A percentile compares a stretch with the other conserved stretches of the same genome.
Conservation (phyloP, 2,888 invertebrate genomes). For the Sthenelais limicola region DNA sequence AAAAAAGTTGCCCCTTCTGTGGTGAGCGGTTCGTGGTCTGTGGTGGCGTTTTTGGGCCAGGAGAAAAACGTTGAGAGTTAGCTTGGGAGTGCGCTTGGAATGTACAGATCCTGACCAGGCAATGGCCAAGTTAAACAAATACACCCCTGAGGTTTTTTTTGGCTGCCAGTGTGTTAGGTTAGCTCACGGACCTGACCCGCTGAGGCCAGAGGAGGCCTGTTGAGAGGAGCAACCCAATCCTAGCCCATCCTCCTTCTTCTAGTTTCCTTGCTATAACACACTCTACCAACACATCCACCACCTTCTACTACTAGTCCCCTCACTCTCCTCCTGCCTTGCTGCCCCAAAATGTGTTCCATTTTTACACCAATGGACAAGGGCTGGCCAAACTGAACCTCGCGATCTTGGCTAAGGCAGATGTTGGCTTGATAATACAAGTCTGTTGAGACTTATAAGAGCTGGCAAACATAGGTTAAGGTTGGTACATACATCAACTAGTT, state of each 20-base stretch:
- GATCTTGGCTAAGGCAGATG: too few relatives aligned
- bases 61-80: conserved; percentile 11
- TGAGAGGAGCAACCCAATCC: too few relatives aligned
- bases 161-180: conserved; percentile 29
- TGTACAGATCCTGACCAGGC: conserved; percentile 38
- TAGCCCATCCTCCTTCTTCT: neutral
- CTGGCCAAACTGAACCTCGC: conserved; percentile 30
- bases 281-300: neutral
- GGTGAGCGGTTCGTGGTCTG: conserved; percentile 22
- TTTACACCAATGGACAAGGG: conserved; percentile 10
- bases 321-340: neutral
- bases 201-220: conserved; percentile 11
- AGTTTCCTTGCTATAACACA: conserved; percentile 1
- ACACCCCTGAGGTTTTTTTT: conserved; percentile 25
- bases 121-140: conserved; percentile 38
- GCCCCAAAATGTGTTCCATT: conserved; percentile 36
- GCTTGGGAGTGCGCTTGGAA: conserved; percentile 30
- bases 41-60: conserved; percentile 36
- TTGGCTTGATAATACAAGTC: too few relatives aligned
- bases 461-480: too few relatives aligned
- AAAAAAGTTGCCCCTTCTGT: neutral
- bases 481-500: too few relatives aligned
- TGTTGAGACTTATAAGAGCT: too few relatives aligned
- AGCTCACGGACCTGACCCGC: conserved; percentile 33
- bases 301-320: neutral